Evolutionary conservation across 2,797 vertebrate genomes (phyloP).

Genomic region (Distichodus sexfasciatus): DNA sequence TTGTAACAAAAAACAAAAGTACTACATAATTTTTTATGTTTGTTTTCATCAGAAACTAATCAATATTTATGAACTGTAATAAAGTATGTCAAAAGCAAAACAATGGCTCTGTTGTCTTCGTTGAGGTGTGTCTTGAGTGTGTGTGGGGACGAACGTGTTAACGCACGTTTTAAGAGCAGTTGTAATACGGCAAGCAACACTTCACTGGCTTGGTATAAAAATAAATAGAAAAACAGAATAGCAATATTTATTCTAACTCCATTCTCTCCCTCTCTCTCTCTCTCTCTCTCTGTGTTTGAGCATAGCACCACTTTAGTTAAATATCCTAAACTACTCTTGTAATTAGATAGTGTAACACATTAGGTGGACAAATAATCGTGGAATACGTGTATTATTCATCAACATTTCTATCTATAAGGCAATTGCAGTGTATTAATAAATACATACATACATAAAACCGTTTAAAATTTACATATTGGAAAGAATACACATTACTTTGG

Average conservation of each 20-base stretch:
- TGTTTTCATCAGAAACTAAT: slow-evolving; percentile 89
- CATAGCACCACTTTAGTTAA: too few species aligned
- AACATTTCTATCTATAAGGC: neutral
- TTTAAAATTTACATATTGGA: neutral
- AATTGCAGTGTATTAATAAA: neutral
- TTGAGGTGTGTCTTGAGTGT: too few species aligned
- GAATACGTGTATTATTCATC: too few species aligned
- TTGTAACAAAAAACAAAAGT: slow-evolving; percentile 97
- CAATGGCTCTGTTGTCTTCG: slow-evolving; percentile 57
- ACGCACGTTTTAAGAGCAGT: slow-evolving; percentile 68
- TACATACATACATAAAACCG: too few species aligned
- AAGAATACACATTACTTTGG: neutral
- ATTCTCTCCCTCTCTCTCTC: too few species aligned
- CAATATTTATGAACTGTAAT: slow-evolving; percentile 94
- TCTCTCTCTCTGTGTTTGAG: too few species aligned
- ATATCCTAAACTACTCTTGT: too few species aligned
- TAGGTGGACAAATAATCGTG: too few species aligned
- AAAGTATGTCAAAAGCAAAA: slow-evolving; percentile 81
- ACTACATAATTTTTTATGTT: slow-evolving; percentile 91
- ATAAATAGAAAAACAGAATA: slow-evolving; percentile 62
- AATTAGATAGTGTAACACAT: too few species aligned
- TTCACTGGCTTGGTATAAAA: slow-evolving; percentile 46
- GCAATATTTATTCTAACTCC: too few species aligned
- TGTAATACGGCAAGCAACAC: slow-evolving; percentile 64
- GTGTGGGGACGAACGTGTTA: slow-evolving; percentile 64